Conservation (phyloP, 2,113 vertebrate species). For the Cisticola juncidis region DNA sequence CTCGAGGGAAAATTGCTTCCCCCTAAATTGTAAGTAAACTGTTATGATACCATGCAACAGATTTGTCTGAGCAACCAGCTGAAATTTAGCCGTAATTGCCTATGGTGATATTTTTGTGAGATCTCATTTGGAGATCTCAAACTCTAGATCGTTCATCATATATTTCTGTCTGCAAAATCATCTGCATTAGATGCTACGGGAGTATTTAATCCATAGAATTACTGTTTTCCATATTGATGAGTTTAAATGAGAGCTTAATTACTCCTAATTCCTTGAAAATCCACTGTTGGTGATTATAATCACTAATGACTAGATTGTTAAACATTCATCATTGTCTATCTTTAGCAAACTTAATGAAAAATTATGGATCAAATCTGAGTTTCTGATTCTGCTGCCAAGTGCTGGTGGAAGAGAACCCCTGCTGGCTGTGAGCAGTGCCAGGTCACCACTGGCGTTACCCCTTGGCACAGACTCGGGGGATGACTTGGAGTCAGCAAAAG, state of each 20-base stretch:
- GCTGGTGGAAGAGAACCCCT: background rate
- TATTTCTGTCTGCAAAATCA: conserved; percentile 24
- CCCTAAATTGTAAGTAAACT: background rate
- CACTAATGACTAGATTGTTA: conserved; percentile 27
- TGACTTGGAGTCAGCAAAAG: background rate
- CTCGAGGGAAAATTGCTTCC: background rate
- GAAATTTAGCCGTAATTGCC: background rate
- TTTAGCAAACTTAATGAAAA: conserved; percentile 47
- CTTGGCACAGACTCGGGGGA: background rate
- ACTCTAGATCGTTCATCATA: background rate
- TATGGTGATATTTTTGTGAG: background rate
- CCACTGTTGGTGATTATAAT: conserved; percentile 47
- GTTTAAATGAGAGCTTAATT: conserved; percentile 58
- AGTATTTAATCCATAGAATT: conserved; percentile 25
- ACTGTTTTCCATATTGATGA: conserved; percentile 56
- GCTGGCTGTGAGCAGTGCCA: background rate
- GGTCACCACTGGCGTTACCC: fast-evolving
- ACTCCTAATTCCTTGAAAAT: conserved; percentile 59
- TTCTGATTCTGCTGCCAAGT: background rate
- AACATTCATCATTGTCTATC: conserved; percentile 32
- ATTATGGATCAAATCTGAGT: conserved; percentile 2
- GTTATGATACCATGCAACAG: background rate
- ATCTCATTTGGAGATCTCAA: background rate
- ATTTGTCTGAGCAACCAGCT: background rate
- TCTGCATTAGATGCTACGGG: background rate